Evolutionary conservation across 2,888 invertebrate species (phyloP), one percentile per base, ranked within the genome.

Genomic region (Mesorhabditis belari): DNA sequence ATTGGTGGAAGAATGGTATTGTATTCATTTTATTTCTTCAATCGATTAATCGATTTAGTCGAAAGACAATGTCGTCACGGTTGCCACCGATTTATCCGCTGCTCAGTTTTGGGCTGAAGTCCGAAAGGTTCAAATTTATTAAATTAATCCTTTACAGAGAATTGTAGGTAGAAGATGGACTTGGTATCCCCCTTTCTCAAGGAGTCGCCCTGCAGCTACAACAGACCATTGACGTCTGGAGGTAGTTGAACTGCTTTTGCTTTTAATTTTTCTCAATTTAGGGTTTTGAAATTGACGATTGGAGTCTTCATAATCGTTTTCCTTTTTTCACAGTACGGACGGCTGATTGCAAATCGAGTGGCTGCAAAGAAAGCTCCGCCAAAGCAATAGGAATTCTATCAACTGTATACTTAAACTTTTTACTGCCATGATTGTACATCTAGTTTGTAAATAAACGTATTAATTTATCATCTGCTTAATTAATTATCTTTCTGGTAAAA

Each of bases 41-140:
- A n/a, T n/a, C n/a, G n/a, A 6, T 26, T 23, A 28, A 28, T 49
- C 49, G 5, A 23, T n/a, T 25, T 44, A 56, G 62, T 54, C 0
- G 9, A 21, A 4, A 62, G 65, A 5, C 44, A 55, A 24, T 61
- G n/a, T 64, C n/a, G 61, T 73, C 6, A 58, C 67, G 26, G 56
- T 71, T 4, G 63, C 67, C 24, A 70, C 68, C 60, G 57, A 62
- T 2, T 65, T 68, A 24, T 62, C 67, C 29, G 61, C 71, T 6
- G 66, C 63, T n/a, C 64, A 70, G 51, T 71, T 73, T 55, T 71
- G 69, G 70, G 73, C 71, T 0, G 73, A 71, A 49, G 59, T 73
- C 27, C 57, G 73, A 19, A 67, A 67, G 60, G 64, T 35, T 17
- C 44, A n/a, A 9, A 19, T 9, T 19, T 51, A 19, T 19, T 9